Percentiles rank a stretch among this genome's conserved stretches.
These are phyloP conservation scores for Platichthys flesus DNA, from an alignment of 2,113 vertebrate genomes.

Conservation along the genomic window DNA sequence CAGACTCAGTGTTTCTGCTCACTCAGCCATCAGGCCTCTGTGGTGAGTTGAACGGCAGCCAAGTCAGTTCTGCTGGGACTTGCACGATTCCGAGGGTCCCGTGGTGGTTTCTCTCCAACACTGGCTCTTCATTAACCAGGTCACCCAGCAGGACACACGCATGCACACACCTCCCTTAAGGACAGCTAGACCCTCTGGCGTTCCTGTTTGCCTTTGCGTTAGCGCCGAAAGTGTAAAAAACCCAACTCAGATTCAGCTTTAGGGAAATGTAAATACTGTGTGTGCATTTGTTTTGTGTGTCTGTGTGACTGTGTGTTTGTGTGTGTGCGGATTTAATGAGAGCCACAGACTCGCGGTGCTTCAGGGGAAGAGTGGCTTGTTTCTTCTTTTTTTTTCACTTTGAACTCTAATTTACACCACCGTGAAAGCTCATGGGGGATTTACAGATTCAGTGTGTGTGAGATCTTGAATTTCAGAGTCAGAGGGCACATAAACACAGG, in stretches of 20 bases:
- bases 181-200: conserved; percentile 27
- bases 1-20: conserved; percentile 40
- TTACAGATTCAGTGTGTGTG: conserved; percentile 47
- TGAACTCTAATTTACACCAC: conserved; percentile 71
- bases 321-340: conserved; percentile 61
- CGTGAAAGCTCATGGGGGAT: conserved; percentile 53
- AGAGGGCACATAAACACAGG: conserved; percentile 60
- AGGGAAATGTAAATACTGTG: conserved; percentile 58
- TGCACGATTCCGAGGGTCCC: conserved; percentile 42
- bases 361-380: conserved; percentile 33
- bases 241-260: conserved; percentile 34
- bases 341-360: conserved; percentile 48
- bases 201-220: conserved; percentile 20
- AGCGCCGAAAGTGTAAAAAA: conserved; percentile 26
- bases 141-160: conserved; percentile 39
- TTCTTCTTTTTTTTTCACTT: conserved; percentile 50
- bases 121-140: conserved; percentile 48
- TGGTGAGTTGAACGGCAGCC: conserved; percentile 54
- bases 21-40: conserved; percentile 40
- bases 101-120: conserved; percentile 58
- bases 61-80: conserved; percentile 48
- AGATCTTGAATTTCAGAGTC: conserved; percentile 57
- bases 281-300: conserved; percentile 14
- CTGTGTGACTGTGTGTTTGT: conserved; percentile 11
- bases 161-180: conserved; percentile 33